Evolutionary conservation across 1,140 invertebrate species (phyloP), one percentile per base, ranked within the genome.

Genomic region (Schlechtendalia chinensis): DNA sequence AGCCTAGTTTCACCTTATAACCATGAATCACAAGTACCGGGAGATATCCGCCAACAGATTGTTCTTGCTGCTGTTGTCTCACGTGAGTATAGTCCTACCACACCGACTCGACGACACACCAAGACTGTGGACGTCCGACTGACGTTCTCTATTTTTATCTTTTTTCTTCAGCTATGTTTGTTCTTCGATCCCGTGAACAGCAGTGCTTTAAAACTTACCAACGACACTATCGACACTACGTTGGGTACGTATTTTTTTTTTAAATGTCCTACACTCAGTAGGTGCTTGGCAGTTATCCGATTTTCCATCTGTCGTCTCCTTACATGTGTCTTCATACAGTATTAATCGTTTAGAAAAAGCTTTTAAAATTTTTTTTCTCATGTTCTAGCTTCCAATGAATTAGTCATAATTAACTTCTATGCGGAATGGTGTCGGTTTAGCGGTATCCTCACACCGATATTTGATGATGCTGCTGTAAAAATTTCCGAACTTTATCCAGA

Each of bases 351-450:
- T 45, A 45, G 39, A 45, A 45, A 45, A 45, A 5, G 39, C 39
- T 45, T 45, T 10, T 5, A 45, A 45, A 45, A 10, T 45, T 39
- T 54, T 81, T 47, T 29, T 32, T 67, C 16, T 39, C 32, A 56
- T 29, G n/a, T 53, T 92, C 82, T 89, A 98, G 96, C 93, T 81
- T 91, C 91, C 74, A 95, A 96, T 90, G 96, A 99, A 89, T 88
- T 99, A 86, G 96, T 98, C 75, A 95, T 99, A 87, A 93, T 99
- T 82, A 98, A 99, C 88, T 99, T 99, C 88, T 98, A 98, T 89
- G 97, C 97, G 16, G 96, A 98, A 85, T 99, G 96, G 96, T 98
- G 94, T 88, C 90, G 91, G 84, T 95, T 94, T 87, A 99, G 97
- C 89, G 98, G 97, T 88, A 91, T 97, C 86, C 88, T 99, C 84